phyloP scores from a whole-genome alignment of 1,140 invertebrate genomes.

The Solenopsis invicta region DNA sequence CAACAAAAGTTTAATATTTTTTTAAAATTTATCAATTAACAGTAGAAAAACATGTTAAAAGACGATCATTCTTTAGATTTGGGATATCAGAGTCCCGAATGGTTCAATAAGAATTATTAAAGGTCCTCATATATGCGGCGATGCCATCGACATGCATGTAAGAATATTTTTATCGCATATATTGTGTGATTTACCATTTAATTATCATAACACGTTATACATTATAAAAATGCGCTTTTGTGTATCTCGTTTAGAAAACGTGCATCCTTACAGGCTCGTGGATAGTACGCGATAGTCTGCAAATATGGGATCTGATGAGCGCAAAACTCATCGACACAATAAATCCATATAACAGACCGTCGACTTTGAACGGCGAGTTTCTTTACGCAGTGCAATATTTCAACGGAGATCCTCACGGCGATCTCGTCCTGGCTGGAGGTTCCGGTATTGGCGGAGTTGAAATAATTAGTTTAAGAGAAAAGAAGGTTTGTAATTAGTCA shows the following conservation, averaged over 20 bases:
- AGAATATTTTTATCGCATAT: constrained; percentile 7
- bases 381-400: constrained; percentile 80
- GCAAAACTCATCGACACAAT: constrained; percentile 81
- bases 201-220: not conserved
- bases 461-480: constrained; percentile 79
- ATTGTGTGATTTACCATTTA: not conserved
- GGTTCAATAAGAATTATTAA: constrained; percentile 77
- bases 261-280: constrained; percentile 81
- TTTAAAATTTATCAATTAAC: not conserved
- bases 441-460: constrained; percentile 79
- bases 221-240: constrained; percentile 21
- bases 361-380: constrained; percentile 80
- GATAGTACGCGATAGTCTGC: constrained; percentile 78
- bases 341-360: constrained; percentile 76
- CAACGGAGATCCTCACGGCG: constrained; percentile 77
- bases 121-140: constrained; percentile 82
- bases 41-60: not conserved
- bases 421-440: constrained; percentile 78
- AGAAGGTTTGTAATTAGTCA: constrained; percentile 69
- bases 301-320: constrained; percentile 81
- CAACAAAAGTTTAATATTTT: not conserved
- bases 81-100: constrained; percentile 76
- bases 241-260: constrained; percentile 70
- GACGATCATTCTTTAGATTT: constrained; percentile 75
- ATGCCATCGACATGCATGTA: constrained; percentile 81